A percentile compares a stretch with the other conserved stretches of the same genome.
phyloP scores from a whole-genome alignment of 2,797 vertebrate genomes.

The Hippopotamyrus pictus region DNA sequence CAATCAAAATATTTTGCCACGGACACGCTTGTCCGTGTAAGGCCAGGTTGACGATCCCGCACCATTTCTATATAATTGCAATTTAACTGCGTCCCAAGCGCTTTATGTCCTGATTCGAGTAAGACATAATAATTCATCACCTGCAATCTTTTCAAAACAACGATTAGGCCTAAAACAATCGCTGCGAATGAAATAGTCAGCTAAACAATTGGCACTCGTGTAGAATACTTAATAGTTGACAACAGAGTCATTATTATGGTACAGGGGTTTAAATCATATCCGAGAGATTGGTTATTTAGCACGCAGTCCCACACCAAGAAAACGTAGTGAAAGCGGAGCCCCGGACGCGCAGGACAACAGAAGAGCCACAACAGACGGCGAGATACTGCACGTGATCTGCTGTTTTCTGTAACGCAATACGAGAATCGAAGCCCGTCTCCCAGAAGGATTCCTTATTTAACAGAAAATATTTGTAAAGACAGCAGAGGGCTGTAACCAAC shows the following conservation, averaged over 20 bases:
- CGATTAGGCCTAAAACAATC: not conserved
- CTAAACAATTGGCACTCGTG: not conserved
- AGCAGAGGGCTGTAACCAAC: not conserved
- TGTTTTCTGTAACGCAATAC: not conserved
- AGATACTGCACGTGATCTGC: not conserved
- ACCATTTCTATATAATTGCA: not conserved
- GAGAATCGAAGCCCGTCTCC: slow-evolving; percentile 16
- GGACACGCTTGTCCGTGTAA: not conserved
- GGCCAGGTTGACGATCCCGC: not conserved
- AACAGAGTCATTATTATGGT: not conserved
- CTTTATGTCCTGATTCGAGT: not conserved
- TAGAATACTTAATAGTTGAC: not conserved
- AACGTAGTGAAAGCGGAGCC: not conserved
- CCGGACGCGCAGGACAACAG: not conserved
- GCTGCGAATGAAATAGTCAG: not conserved
- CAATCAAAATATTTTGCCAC: not conserved
- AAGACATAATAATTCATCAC: not conserved
- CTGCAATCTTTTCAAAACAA: not conserved
- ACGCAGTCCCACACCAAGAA: not conserved
- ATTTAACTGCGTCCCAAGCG: not conserved
- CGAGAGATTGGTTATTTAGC: not conserved
- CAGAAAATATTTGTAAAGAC: not conserved
- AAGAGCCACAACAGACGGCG: slow-evolving; percentile 17
- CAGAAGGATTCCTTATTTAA: slow-evolving; percentile 1
- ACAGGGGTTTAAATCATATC: not conserved